These are phyloP conservation scores for Eupithecia subfuscata DNA, from an alignment of 2,888 invertebrate genomes.

Conservation along the genomic window DNA sequence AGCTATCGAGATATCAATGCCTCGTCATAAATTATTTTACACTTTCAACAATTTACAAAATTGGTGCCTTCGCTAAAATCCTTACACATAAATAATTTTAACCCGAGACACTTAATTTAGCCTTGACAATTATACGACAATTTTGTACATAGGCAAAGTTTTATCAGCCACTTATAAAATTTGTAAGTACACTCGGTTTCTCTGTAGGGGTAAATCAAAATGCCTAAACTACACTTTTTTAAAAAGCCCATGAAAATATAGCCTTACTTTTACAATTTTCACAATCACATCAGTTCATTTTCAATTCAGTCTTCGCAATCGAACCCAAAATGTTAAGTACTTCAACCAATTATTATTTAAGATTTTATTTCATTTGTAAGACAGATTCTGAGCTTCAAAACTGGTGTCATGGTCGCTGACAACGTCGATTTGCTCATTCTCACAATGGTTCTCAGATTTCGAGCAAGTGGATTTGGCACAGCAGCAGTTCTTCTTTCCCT, in stretches of 20 bases:
- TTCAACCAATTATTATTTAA: background rate
- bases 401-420: conserved; percentile 73
- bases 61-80: conserved; percentile 29
- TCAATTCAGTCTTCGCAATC: conserved; percentile 8
- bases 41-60: conserved; percentile 57
- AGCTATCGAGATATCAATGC: conserved; percentile 47
- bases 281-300: conserved; percentile 8
- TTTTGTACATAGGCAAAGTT: background rate
- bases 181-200: background rate
- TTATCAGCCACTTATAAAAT: background rate
- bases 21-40: conserved; percentile 70
- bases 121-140: background rate
- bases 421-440: conserved; percentile 76
- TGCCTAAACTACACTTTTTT: background rate
- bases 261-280: background rate
- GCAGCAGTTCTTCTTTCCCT: conserved; percentile 72
- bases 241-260: background rate
- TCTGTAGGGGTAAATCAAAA: background rate
- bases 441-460: conserved; percentile 64
- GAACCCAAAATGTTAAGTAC: background rate
- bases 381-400: conserved; percentile 67
- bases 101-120: conserved; percentile 10
- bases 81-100: conserved; percentile 29
- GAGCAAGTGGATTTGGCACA: conserved; percentile 68
- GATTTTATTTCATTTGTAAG: conserved; percentile 55